A percentile compares a stretch with the other conserved stretches of the same genome.
Conservation (phyloP, 2,888 invertebrate genomes). For the Ennomos fuscantarius region DNA sequence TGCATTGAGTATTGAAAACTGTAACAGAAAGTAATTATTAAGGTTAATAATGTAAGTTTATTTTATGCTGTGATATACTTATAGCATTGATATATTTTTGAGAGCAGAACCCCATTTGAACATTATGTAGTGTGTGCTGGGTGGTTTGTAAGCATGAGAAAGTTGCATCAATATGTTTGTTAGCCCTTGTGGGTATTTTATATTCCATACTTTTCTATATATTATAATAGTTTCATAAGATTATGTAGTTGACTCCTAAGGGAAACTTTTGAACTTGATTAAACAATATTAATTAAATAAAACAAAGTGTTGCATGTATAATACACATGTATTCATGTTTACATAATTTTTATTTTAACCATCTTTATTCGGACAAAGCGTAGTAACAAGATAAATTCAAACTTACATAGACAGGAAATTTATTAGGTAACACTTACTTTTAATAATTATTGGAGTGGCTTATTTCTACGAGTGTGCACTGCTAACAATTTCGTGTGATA, state of each 20-base stretch:
- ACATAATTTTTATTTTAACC: slow-evolving; percentile 50
- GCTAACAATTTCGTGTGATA: slow-evolving; percentile 53
- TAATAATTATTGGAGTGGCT: slow-evolving; percentile 43
- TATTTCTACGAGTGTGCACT: slow-evolving; percentile 55
- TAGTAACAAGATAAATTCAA: slow-evolving; percentile 49
- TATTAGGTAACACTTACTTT: slow-evolving; percentile 55
- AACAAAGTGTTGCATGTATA: slow-evolving; percentile 30
- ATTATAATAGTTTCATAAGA: slow-evolving; percentile 16
- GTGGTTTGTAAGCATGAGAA: slow-evolving; percentile 1
- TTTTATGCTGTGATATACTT: slow-evolving; percentile 26
- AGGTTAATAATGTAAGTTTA: slow-evolving; percentile 6
- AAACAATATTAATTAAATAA: slow-evolving; percentile 26
- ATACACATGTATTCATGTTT: slow-evolving; percentile 58
- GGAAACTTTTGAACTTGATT: slow-evolving; percentile 14
- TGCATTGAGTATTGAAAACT: slow-evolving; percentile 8
- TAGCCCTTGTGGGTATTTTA: slow-evolving; percentile 11
- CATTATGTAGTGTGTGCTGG: slow-evolving; percentile 3
- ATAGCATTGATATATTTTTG: slow-evolving; percentile 21
- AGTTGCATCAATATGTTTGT: slow-evolving; percentile 6
- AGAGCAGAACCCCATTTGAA: slow-evolving; percentile 5
- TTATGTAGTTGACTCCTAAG: slow-evolving; percentile 8
- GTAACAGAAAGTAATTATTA: slow-evolving; percentile 1
- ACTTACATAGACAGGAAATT: slow-evolving; percentile 50
- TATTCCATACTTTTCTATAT: slow-evolving; percentile 13
- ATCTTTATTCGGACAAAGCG: slow-evolving; percentile 43